These are phyloP conservation scores for Anhinga rufa DNA, from an alignment of 2,113 vertebrate genomes.

Conservation along the genomic window DNA sequence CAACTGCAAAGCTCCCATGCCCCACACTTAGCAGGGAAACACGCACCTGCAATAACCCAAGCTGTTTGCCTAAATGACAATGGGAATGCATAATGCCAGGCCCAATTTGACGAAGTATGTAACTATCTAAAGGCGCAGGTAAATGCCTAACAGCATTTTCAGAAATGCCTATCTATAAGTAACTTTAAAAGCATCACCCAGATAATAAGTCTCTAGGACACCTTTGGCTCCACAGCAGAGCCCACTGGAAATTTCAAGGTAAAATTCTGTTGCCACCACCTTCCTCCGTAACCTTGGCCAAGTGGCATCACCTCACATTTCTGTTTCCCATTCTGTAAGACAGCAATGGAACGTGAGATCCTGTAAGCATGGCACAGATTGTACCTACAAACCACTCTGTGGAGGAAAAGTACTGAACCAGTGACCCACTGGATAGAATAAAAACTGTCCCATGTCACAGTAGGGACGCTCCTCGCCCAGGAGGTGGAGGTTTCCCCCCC, in stretches of 20 bases:
- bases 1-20: not conserved
- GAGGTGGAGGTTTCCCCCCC: not conserved
- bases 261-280: not conserved
- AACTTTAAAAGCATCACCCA: not conserved
- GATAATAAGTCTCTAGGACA: not conserved
- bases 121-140: not conserved
- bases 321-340: not conserved
- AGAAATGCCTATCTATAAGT: not conserved
- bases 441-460: not conserved
- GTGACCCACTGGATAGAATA: not conserved
- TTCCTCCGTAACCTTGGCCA: not conserved
- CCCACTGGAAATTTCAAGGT: not conserved
- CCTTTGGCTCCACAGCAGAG: not conserved
- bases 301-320: not conserved
- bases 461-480: not conserved
- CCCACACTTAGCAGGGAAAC: not conserved
- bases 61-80: not conserved
- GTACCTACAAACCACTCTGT: not conserved
- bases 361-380: accelerated
- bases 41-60: not conserved
- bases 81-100: not conserved
- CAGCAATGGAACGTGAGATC: accelerated
- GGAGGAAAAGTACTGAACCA: not conserved
- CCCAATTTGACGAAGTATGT: accelerated
- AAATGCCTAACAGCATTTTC: not conserved